phyloP scores from a whole-genome alignment of 2,888 invertebrate species.

The Altica lythri region DNA sequence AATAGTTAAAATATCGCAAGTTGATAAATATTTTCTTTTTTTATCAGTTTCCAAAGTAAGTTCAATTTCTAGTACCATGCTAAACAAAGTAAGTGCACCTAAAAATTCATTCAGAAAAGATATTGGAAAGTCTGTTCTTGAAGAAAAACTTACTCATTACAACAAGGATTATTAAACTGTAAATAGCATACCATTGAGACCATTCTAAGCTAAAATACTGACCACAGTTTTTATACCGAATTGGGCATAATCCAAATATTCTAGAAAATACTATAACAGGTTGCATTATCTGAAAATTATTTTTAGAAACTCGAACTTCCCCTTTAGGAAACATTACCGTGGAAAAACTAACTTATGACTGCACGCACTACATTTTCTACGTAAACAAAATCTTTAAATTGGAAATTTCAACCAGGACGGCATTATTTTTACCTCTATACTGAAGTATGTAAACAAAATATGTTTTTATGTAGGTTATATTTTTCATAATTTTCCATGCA shows the following conservation, averaged over 20 bases:
- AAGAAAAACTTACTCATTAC: not conserved
- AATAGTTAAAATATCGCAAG: slow-evolving; percentile 2
- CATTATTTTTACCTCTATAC: too few species aligned
- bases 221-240: not conserved
- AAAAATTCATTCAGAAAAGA: not conserved
- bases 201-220: not conserved
- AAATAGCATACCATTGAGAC: not conserved
- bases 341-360: not conserved
- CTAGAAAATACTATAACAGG: not conserved
- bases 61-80: not conserved
- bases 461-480: too few species aligned
- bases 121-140: not conserved
- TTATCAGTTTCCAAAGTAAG: not conserved
- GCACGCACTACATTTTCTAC: too few species aligned
- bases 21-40: not conserved
- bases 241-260: not conserved
- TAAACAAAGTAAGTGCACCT: not conserved
- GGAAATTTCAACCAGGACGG: too few species aligned
- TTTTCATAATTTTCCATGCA: too few species aligned
- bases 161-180: not conserved
- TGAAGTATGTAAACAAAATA: too few species aligned
- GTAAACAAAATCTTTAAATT: too few species aligned
- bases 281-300: slow-evolving; percentile 4
- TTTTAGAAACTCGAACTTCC: not conserved
- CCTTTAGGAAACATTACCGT: not conserved